These are phyloP conservation scores for Pristionchus maxplancki DNA, from an alignment of 2,888 invertebrate genomes.

Conservation along the genomic window DNA sequence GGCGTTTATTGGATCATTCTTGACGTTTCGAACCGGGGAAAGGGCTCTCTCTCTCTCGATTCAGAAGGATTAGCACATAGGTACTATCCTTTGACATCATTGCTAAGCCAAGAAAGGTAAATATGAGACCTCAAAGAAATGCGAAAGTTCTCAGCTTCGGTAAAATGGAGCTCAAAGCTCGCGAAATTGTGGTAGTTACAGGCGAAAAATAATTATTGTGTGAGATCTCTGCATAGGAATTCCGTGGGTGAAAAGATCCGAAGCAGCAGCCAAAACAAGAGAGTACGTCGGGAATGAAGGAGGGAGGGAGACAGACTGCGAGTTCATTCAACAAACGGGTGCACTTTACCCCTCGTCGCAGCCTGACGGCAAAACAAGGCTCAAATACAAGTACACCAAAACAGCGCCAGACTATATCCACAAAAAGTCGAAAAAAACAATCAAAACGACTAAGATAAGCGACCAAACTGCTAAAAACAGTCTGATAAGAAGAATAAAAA, in stretches of 20 bases:
- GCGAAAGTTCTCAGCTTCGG: neutral
- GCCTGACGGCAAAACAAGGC: neutral
- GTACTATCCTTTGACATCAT: too few relatives aligned
- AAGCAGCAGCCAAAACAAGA: neutral
- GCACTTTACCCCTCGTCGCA: neutral
- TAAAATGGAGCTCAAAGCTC: too few relatives aligned
- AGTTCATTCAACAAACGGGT: neutral
- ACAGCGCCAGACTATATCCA: neutral
- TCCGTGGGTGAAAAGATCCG: neutral
- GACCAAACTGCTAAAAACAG: neutral
- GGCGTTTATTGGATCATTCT: neutral
- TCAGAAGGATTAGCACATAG: neutral
- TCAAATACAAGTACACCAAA: neutral
- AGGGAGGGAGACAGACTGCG: neutral
- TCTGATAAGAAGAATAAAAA: neutral
- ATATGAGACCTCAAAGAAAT: too few relatives aligned
- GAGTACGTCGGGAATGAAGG: neutral
- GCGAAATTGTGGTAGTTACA: neutral
- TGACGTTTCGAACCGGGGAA: neutral
- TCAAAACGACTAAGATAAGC: neutral
- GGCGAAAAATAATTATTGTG: neutral
- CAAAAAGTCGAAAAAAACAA: neutral
- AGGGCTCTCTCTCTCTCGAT: neutral
- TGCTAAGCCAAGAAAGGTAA: too few relatives aligned
- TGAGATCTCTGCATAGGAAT: neutral